These are phyloP conservation scores for Odocoileus hemionus DNA, from an alignment of 2,113 vertebrate genomes.

Conservation along the genomic window DNA sequence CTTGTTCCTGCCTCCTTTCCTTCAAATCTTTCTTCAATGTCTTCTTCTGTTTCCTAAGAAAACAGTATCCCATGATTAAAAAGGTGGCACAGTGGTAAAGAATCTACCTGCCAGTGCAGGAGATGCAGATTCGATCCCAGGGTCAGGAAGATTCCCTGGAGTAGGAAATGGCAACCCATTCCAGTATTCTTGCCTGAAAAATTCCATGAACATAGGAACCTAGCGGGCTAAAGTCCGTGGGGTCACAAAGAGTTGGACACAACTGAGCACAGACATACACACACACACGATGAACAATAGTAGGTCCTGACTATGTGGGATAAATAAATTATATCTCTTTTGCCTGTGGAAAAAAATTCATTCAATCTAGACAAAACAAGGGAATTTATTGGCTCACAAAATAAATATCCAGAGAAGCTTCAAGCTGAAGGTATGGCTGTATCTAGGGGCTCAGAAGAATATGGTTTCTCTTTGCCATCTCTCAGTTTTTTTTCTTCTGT, in stretches of 20 bases:
- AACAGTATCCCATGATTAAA: too few species aligned
- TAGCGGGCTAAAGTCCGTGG: not conserved
- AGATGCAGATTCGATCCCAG: not conserved
- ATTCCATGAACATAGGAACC: not conserved
- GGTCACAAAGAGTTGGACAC: not conserved
- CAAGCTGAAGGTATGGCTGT: not conserved
- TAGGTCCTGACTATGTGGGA: rapidly evolving
- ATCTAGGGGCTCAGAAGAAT: not conserved
- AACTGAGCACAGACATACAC: not conserved
- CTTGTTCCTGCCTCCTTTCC: not conserved
- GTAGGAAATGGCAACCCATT: not conserved
- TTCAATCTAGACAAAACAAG: not conserved
- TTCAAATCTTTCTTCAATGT: not conserved
- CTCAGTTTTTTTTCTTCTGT: too few species aligned
- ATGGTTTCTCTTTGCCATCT: not conserved
- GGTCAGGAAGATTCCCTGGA: not conserved
- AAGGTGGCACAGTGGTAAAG: not conserved
- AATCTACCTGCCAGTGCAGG: not conserved
- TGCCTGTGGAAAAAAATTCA: not conserved
- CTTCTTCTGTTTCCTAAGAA: not conserved
- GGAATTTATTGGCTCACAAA: not conserved
- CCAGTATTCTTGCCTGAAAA: not conserved
- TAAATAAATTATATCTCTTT: not conserved
- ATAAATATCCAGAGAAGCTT: not conserved
- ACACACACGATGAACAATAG: rapidly evolving